Conservation (phyloP, 2,888 invertebrate genomes). For the Acrocera orbiculus region DNA sequence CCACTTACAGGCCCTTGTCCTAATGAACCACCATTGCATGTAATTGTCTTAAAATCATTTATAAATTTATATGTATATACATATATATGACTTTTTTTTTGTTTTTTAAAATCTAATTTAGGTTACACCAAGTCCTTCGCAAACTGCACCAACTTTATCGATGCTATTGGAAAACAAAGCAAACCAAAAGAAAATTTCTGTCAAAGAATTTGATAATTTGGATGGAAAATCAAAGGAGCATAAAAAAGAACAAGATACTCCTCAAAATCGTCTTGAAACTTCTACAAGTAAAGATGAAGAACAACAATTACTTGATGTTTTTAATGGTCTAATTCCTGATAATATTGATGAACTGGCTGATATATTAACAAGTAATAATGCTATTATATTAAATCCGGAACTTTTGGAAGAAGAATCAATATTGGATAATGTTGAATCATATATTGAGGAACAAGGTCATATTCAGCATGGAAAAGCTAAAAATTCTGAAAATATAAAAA, state of each 20-base stretch:
- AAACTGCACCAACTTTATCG: slow-evolving; percentile 56
- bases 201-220: neutral
- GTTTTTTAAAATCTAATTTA: too few relatives aligned
- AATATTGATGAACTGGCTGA: slow-evolving; percentile 27
- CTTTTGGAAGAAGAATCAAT: slow-evolving; percentile 27
- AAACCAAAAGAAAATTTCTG: too few relatives aligned
- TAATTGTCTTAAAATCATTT: too few relatives aligned
- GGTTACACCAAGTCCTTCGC: slow-evolving; percentile 40
- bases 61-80: too few relatives aligned
- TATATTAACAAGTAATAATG: slow-evolving; percentile 20
- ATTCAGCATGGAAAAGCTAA: neutral
- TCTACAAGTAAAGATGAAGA: slow-evolving; percentile 23
- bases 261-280: slow-evolving; percentile 15
- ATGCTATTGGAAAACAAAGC: slow-evolving; percentile 46
- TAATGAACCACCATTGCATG: slow-evolving; percentile 1
- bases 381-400: slow-evolving; percentile 17
- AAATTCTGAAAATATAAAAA: neutral
- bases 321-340: slow-evolving; percentile 24
- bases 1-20: slow-evolving; percentile 25
- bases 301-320: slow-evolving; percentile 26
- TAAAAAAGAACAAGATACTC: slow-evolving; percentile 9
- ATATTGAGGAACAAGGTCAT: slow-evolving; percentile 17
- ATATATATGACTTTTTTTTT: too few relatives aligned
- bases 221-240: neutral
- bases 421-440: slow-evolving; percentile 21